Conservation (phyloP, 1,140 invertebrate species). For the Mya arenaria region DNA sequence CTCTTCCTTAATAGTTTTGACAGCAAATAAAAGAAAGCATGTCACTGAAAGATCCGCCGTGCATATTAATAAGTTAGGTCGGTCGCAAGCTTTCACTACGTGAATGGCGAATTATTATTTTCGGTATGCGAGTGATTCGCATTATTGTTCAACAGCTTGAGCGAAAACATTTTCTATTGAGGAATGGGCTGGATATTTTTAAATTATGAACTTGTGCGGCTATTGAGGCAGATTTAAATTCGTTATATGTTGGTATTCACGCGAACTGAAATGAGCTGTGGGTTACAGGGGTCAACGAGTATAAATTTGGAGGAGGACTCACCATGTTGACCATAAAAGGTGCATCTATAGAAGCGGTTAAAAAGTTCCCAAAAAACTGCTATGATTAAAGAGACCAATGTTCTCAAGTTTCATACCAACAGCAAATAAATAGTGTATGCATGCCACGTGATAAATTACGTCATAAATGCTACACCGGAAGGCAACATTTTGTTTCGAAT, state of each 20-base stretch:
- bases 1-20: constrained; percentile 23
- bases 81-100: not conserved
- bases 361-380: no score
- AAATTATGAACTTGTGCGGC: constrained; percentile 42
- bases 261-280: not conserved
- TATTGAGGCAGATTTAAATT: constrained; percentile 25
- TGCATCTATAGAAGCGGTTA: no score
- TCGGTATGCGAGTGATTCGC: constrained; percentile 25
- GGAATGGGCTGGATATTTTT: not conserved
- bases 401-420: no score
- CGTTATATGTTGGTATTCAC: constrained; percentile 33
- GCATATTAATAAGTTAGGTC: constrained; percentile 42
- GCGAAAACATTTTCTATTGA: constrained; percentile 25
- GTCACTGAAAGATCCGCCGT: constrained; percentile 25
- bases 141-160: constrained; percentile 43
- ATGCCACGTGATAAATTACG: no score
- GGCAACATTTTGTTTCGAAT: no score
- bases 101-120: constrained; percentile 47
- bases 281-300: constrained; percentile 30
- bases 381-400: no score
- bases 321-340: constrained; percentile 48
- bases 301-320: constrained; percentile 30
- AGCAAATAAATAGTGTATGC: no score
- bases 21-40: constrained; percentile 39
- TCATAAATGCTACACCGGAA: no score